These are phyloP conservation scores for Ephialtes manifestator DNA, from an alignment of 2,888 invertebrate species.

Conservation along the genomic window DNA sequence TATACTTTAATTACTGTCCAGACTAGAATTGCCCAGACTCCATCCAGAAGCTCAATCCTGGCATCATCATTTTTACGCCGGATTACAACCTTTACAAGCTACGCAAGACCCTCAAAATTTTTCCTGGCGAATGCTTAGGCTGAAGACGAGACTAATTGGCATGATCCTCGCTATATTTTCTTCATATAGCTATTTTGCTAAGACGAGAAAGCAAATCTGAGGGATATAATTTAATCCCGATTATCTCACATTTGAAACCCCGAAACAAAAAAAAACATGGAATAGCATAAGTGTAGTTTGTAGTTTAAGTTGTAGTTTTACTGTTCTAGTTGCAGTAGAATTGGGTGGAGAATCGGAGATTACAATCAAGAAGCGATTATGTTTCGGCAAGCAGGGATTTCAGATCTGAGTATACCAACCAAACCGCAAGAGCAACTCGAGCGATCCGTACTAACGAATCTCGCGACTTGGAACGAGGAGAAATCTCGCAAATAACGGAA, in stretches of 20 bases:
- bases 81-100: too few species aligned
- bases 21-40: too few species aligned
- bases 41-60: too few species aligned
- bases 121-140: too few species aligned
- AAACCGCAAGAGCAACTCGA: conserved; percentile 70
- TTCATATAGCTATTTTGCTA: too few species aligned
- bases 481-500: conserved; percentile 81
- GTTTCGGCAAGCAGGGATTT: conserved; percentile 54
- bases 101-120: too few species aligned
- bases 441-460: conserved; percentile 79
- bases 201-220: neutral
- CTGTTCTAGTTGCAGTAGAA: conserved; percentile 33
- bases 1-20: too few species aligned
- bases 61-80: too few species aligned
- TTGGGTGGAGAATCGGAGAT: conserved; percentile 66
- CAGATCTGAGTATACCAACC: conserved; percentile 47
- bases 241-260: neutral
- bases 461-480: conserved; percentile 67
- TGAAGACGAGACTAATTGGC: too few species aligned
- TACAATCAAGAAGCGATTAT: conserved; percentile 56
- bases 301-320: too few species aligned
- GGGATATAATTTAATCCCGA: neutral
- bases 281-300: neutral
- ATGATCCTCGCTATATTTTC: too few species aligned
- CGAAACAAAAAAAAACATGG: neutral